A percentile compares a stretch with the other conserved stretches of the same genome.
These are phyloP conservation scores for Drosophila mayaguana DNA, from an alignment of 2,888 invertebrate genomes.

Conservation along the genomic window DNA sequence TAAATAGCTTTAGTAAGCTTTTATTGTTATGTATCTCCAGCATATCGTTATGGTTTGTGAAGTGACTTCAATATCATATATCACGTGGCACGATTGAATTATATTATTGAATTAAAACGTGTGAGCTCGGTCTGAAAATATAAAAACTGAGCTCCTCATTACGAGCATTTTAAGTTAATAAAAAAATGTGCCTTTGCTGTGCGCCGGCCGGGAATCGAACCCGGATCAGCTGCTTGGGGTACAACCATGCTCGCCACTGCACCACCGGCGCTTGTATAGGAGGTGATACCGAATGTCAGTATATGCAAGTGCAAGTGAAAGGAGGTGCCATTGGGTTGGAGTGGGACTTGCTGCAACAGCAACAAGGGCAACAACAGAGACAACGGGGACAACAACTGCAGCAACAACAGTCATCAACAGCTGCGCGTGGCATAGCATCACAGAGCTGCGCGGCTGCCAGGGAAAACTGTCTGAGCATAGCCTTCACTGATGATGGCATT, in stretches of 20 bases:
- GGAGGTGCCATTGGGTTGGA: neutral
- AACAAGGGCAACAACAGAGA: neutral
- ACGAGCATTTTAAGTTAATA: neutral
- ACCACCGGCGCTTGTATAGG: constrained; percentile 40
- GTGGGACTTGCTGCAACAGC: neutral
- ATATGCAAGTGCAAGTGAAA: constrained; percentile 12
- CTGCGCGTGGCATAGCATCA: neutral
- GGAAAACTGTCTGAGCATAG: neutral
- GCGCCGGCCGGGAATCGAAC: constrained; percentile 56
- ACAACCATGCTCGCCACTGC: constrained; percentile 54
- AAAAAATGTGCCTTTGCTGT: constrained; percentile 5
- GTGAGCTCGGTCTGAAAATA: neutral
- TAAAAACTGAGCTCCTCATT: neutral
- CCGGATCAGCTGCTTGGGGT: constrained; percentile 50
- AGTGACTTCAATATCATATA: no score
- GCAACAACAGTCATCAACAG: neutral
- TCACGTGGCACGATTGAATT: neutral
- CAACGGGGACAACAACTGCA: neutral
- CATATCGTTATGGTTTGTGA: no score
- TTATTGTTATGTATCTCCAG: no score
- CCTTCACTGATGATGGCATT: constrained; percentile 23
- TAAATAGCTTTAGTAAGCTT: no score
- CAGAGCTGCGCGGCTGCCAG: neutral
- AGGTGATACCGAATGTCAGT: constrained; percentile 10
- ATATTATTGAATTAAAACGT: neutral